Evolutionary conservation across 2,797 vertebrate species (phyloP).

Genomic region (Thunnus albacares): DNA sequence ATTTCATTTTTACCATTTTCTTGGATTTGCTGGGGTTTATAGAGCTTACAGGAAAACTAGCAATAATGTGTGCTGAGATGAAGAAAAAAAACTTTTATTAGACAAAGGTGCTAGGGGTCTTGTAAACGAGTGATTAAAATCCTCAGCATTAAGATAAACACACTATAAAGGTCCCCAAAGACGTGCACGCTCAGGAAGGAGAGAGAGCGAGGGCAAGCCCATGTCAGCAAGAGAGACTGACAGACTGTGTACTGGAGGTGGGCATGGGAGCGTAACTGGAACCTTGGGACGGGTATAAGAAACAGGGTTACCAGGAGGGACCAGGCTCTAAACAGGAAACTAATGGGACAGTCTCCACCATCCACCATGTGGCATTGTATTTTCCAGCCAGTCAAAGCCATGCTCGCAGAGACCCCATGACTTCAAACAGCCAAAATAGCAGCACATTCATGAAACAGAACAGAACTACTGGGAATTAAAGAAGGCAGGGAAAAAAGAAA

Average conservation of each 20-base stretch:
- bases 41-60: constrained; percentile 60
- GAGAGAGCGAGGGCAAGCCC: constrained; percentile 41
- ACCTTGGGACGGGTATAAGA: constrained; percentile 72
- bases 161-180: constrained; percentile 76
- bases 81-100: constrained; percentile 49
- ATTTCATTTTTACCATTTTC: constrained; percentile 58
- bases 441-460: constrained; percentile 97
- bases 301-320: constrained; percentile 67
- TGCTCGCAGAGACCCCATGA: constrained; percentile 85
- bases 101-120: constrained; percentile 70
- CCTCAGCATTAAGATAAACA: constrained; percentile 79
- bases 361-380: constrained; percentile 87
- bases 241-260: constrained; percentile 60
- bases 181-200: constrained; percentile 41
- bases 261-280: constrained; percentile 72
- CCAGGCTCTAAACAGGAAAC: constrained; percentile 76
- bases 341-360: constrained; percentile 75
- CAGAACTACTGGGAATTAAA: constrained; percentile 95
- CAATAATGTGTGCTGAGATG: constrained; percentile 43
- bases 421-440: constrained; percentile 97
- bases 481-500: constrained; percentile 78
- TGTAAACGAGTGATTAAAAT: constrained; percentile 81
- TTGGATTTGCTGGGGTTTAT: constrained; percentile 59
- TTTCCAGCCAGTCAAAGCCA: constrained; percentile 90
- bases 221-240: constrained; percentile 51